Percentiles rank a stretch among this genome's conserved stretches.
Evolutionary conservation across 2,797 vertebrate species (phyloP).

Genomic region (Picus viridis): DNA sequence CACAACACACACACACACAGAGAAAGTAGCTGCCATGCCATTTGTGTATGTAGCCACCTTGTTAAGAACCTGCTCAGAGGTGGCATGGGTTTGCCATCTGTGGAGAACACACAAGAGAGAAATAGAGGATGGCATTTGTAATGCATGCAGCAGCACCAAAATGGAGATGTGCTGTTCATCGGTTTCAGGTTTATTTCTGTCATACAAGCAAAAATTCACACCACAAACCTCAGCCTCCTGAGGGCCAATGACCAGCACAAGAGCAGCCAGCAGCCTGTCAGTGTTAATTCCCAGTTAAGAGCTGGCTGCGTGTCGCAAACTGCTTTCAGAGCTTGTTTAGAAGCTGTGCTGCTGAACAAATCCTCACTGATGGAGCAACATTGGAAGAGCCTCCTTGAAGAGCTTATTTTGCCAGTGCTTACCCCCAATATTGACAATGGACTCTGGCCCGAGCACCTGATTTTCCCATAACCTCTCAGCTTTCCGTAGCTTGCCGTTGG

Average conservation of each 20-base stretch:
- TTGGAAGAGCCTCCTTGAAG: background rate
- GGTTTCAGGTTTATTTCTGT: background rate
- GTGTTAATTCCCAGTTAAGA: background rate
- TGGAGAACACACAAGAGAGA: background rate
- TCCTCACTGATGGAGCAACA: background rate
- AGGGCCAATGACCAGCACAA: background rate
- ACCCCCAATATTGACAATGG: conserved; percentile 89
- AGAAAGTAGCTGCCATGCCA: no score
- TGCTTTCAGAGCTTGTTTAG: background rate
- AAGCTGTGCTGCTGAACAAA: background rate
- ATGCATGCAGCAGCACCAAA: background rate
- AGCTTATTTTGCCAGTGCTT: conserved; percentile 56
- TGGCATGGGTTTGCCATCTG: background rate
- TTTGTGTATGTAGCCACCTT: background rate
- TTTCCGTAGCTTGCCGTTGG: conserved; percentile 87
- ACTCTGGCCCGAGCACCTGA: conserved; percentile 90
- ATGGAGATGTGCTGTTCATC: background rate
- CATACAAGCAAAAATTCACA: background rate
- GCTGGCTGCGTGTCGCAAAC: background rate
- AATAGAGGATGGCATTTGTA: background rate
- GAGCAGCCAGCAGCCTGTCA: background rate
- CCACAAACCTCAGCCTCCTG: background rate
- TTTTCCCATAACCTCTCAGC: conserved; percentile 89
- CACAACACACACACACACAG: no score
- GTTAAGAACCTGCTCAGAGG: background rate